phyloP scores from a whole-genome alignment of 2,113 vertebrate genomes.

The Polypterus senegalus region DNA sequence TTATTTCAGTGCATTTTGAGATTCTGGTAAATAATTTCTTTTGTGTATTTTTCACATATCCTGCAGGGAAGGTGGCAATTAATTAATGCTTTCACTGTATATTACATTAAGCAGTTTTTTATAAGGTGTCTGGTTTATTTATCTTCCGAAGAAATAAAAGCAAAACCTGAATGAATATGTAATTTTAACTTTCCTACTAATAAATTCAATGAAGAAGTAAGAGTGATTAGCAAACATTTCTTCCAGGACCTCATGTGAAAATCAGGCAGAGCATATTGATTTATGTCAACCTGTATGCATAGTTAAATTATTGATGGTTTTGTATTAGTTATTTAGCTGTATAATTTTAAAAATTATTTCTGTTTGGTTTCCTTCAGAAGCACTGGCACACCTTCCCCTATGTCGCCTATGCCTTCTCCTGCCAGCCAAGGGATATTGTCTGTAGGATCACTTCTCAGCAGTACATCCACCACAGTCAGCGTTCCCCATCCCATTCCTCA shows the following conservation, averaged over 20 bases:
- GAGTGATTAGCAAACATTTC: no score
- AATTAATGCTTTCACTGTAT: no score
- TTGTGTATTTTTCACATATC: no score
- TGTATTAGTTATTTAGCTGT: neutral
- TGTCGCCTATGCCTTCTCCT: conserved; percentile 60
- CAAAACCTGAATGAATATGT: no score
- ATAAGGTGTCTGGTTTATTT: no score
- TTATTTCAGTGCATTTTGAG: no score
- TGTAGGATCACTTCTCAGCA: conserved; percentile 36
- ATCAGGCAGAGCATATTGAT: neutral
- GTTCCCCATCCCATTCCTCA: conserved; percentile 63
- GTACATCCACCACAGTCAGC: conserved; percentile 31
- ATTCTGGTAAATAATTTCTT: no score
- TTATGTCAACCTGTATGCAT: neutral
- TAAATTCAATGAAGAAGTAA: no score
- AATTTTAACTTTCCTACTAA: no score
- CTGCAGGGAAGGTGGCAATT: no score
- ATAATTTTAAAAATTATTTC: neutral
- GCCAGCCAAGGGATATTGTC: conserved; percentile 48
- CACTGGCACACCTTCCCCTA: conserved; percentile 55
- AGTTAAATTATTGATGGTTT: neutral
- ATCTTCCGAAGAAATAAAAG: no score
- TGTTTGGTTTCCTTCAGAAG: conserved; percentile 38
- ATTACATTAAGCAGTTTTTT: no score
- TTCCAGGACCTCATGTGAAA: neutral